phyloP scores from a whole-genome alignment of 2,888 invertebrate genomes.

The Seira ritae region DNA sequence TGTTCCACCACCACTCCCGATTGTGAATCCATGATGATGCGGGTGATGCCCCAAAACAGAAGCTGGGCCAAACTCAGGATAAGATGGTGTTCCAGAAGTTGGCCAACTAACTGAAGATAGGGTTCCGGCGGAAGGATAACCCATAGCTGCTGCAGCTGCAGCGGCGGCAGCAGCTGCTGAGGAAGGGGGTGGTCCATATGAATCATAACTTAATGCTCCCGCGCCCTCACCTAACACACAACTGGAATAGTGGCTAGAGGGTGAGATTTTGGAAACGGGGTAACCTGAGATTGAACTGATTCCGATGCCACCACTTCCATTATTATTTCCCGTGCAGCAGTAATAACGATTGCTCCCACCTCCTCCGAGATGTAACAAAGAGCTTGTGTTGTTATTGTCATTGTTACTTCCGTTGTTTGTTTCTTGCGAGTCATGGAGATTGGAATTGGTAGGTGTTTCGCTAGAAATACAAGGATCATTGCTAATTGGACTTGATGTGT shows the following conservation, averaged over 20 bases:
- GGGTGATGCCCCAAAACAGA: conserved; percentile 43
- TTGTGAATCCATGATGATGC: not conserved
- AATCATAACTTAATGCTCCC: conserved; percentile 36
- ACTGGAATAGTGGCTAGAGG: not conserved
- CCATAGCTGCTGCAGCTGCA: conserved; percentile 46
- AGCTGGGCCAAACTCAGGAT: conserved; percentile 44
- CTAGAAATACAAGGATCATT: no score
- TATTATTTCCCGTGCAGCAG: conserved; percentile 48
- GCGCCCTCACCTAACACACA: conserved; percentile 20
- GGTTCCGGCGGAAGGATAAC: conserved; percentile 34
- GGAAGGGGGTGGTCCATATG: conserved; percentile 44
- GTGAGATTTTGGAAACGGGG: conserved; percentile 47
- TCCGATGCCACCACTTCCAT: conserved; percentile 29
- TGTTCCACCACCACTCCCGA: conserved; percentile 8
- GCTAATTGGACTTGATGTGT: no score
- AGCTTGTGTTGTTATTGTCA: conserved; percentile 29
- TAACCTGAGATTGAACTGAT: conserved; percentile 43
- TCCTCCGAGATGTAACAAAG: conserved; percentile 46
- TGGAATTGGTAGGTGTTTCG: no score
- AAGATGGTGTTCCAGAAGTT: conserved; percentile 30
- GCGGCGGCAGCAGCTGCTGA: conserved; percentile 45
- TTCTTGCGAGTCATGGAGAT: no score
- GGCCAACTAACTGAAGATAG: conserved; percentile 37
- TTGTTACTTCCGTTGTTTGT: conserved; percentile 22
- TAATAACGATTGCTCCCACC: conserved; percentile 38